A percentile compares a stretch with the other conserved stretches of the same genome.
phyloP scores from a whole-genome alignment of 2,113 vertebrate species.

The Sebastes fasciatus region DNA sequence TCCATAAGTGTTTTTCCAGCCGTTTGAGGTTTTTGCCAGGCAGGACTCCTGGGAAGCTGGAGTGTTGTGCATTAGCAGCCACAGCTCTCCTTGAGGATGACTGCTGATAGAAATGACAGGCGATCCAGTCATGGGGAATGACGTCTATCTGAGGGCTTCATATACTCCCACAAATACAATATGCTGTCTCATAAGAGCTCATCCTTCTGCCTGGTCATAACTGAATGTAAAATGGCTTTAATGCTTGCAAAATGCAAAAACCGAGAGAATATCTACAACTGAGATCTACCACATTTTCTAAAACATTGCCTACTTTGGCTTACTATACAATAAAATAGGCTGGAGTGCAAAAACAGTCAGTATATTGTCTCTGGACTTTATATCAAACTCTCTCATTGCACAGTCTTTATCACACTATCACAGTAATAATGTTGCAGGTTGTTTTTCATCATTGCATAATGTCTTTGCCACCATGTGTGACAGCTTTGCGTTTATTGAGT shows the following conservation, averaged over 20 bases:
- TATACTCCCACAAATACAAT: conserved; percentile 46
- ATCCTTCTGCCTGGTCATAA: conserved; percentile 24
- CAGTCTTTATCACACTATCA: conserved; percentile 23
- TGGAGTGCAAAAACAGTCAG: neutral
- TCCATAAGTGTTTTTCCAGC: conserved; percentile 50
- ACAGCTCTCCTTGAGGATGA: conserved; percentile 53
- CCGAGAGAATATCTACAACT: neutral
- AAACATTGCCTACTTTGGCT: neutral
- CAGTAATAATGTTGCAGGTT: conserved; percentile 8
- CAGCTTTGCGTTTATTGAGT: conserved; percentile 23
- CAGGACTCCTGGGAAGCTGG: conserved; percentile 53
- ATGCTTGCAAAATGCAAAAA: neutral
- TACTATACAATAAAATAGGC: neutral
- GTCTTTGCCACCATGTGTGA: conserved; percentile 29
- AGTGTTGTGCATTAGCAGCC: conserved; percentile 77
- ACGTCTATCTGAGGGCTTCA: conserved; percentile 52
- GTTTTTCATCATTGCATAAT: conserved; percentile 21
- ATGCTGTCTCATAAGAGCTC: conserved; percentile 23
- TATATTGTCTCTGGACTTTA: neutral
- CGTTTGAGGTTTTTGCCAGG: conserved; percentile 34
- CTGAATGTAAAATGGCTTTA: neutral
- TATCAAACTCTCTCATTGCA: conserved; percentile 2
- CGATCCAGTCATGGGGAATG: conserved; percentile 53
- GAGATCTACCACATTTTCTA: neutral
- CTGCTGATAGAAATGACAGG: conserved; percentile 55